Base-by-base conservation (phyloP, 2,888 invertebrate species). In the Rutpela maculata region DNA sequence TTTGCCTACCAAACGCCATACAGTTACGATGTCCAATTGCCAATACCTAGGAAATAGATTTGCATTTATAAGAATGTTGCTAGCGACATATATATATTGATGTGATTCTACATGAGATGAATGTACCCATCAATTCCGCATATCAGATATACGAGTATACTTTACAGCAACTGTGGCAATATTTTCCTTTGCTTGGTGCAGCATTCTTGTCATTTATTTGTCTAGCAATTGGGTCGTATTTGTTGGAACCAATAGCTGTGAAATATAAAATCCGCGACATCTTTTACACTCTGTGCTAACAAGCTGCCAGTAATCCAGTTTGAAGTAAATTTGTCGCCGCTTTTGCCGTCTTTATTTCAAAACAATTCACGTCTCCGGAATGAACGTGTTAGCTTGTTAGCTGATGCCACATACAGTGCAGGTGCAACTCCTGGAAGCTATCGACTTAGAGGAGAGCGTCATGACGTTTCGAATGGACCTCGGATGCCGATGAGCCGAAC, bases 291-390 rank as follows among this genome's bases (percentile, higher is more conserved):
- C 60, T 60, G 69, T 63, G 68, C 72, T 79, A 79, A 77, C 79
- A 79, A 77, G 77, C 77, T 73, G 70, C 73, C 26, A 66, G 75
- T 75, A 73, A 77, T 75, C 76, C 65, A 63, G 71, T 77, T 79
- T 68, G 50, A 70, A 69, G 55, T 31, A 63, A 76, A 80, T 80
- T 79, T 75, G 78, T 77, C 75, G 57, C 70, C 73, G 67, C 78
- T 70, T 73, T 77, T 75, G 68, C 71, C 65, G 60, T 74, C 66
- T 77, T 60, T 75, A 78, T 81, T 76, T 56, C 72, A 60, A 78
- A 79, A 81, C 81, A 81, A 81, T 81, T 75, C 81, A 81, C 81
- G 81, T 81, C 55, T 55, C 65, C 50, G 43, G 56, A 62, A 63
- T 72, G 74, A 63, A 80, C 79, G 77, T 77, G 79, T 78, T 66